Evolutionary conservation across 2,888 invertebrate species (phyloP), one percentile per base, ranked within the genome.

Genomic region (Nemotelus pantherinus): DNA sequence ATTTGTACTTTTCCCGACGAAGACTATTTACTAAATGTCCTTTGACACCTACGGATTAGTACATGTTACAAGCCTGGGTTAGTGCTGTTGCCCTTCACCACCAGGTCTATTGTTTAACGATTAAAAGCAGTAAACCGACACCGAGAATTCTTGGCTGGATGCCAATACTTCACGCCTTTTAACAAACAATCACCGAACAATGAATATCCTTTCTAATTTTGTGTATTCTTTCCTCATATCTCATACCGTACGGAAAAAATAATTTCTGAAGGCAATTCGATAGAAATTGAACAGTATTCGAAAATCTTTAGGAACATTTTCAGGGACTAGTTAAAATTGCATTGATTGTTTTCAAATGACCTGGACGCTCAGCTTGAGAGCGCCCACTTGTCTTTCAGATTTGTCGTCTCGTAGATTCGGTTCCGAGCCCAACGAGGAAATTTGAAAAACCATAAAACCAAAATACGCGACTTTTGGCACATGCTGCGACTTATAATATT

Each of bases 401-500:
- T 25, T 48, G 39, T 43, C 47, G 5, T 4, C 60, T 58, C 25
- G 41, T 39, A 44, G 9, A 67, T 45, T 45, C 2, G 44, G 7
- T 67, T 60, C 48, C 9, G 43, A 43, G 44, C 25, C 39, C 2
- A 43, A 5, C 58, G 45, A 44, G 7, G 71, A 53, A 71, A 57
- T 45, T 6, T 7, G 25, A 71, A 48, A 50, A 75, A 44, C 41
- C 64, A 43, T 41, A 57, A 67, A 55, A 67, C 47, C 58, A 47
- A 77, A 70, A 53, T 64, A 80, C 78, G 80, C 80, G 78, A 80
- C 78, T 77, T 80, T 79, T 79, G 78, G 80, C 79, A 79, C 80
- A 80, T 79, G 80, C 80, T 80, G 80, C 71, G 80, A 78, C 77
- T 78, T 80, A 78, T 80, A 80, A 80, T 80, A 79, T 80, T 80